phyloP scores from a whole-genome alignment of 2,113 vertebrate species.

The Pedionomus torquatus region DNA sequence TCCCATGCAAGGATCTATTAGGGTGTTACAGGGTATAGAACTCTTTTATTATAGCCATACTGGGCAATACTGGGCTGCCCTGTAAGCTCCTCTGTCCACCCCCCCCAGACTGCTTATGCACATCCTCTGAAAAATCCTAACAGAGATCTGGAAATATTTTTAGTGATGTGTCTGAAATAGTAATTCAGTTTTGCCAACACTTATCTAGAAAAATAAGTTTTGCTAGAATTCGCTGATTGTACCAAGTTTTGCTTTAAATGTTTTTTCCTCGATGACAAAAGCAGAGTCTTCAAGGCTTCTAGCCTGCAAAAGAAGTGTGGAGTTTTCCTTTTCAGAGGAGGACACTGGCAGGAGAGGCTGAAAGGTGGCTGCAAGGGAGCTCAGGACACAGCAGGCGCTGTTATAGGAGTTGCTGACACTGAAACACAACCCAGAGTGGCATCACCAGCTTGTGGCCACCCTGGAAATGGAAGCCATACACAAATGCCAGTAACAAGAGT shows the following conservation, averaged over 20 bases:
- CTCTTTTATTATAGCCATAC: neutral
- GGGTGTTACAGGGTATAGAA: neutral
- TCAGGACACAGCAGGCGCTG: neutral
- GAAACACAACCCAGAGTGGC: neutral
- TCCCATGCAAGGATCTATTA: neutral
- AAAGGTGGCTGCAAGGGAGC: conserved; percentile 42
- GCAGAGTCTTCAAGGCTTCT: neutral
- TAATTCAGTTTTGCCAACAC: neutral
- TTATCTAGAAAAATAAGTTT: neutral
- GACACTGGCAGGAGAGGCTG: neutral
- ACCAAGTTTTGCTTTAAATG: neutral
- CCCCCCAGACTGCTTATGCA: neutral
- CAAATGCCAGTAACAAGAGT: neutral
- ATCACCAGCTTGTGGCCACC: conserved; percentile 20
- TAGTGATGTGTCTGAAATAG: neutral
- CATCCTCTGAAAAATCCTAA: neutral
- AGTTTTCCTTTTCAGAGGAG: neutral
- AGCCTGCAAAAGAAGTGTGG: neutral
- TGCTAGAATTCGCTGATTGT: neutral
- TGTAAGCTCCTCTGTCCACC: neutral
- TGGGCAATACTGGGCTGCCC: neutral
- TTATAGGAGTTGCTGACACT: neutral
- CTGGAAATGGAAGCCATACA: conserved; percentile 47
- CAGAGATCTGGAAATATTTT: neutral
- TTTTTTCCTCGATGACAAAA: neutral